Percentiles rank a stretch among this genome's conserved stretches.
These are phyloP conservation scores for Pantala flavescens DNA, from an alignment of 1,140 invertebrate genomes.

Conservation along the genomic window DNA sequence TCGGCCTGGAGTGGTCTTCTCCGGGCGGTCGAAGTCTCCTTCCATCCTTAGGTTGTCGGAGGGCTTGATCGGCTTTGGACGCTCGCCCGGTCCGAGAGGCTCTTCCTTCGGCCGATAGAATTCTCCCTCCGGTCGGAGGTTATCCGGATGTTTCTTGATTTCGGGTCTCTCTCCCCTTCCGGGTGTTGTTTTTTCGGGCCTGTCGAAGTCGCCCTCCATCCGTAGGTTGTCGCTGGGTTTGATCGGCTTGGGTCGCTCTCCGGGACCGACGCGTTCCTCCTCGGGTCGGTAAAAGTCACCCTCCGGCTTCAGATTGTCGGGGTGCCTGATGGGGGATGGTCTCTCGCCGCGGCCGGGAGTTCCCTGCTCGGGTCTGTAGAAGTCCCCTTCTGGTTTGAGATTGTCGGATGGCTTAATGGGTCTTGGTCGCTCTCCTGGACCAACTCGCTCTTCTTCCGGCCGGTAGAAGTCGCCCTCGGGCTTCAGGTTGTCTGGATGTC, in stretches of 20 bases:
- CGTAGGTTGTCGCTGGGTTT: slow-evolving; percentile 35
- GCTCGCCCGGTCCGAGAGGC: slow-evolving; percentile 38
- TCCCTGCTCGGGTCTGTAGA: slow-evolving; percentile 35
- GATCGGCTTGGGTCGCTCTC: slow-evolving; percentile 34
- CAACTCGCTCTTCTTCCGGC: slow-evolving; percentile 20
- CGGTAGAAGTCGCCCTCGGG: slow-evolving; percentile 34
- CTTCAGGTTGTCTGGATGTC: slow-evolving; percentile 40
- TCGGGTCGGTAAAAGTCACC: slow-evolving; percentile 28
- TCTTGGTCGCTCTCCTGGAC: slow-evolving; percentile 40
- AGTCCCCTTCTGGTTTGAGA: slow-evolving; percentile 49
- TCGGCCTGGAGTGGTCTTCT: slow-evolving; percentile 30
- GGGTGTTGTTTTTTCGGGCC: slow-evolving; percentile 30
- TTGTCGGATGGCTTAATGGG: slow-evolving; percentile 49
- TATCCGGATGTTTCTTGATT: slow-evolving; percentile 49
- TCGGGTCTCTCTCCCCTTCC: slow-evolving; percentile 41
- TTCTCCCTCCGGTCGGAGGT: slow-evolving; percentile 48
- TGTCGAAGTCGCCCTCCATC: slow-evolving; percentile 42
- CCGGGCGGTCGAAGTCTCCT: slow-evolving; percentile 40
- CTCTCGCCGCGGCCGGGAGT: slow-evolving; percentile 32
- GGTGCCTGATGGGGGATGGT: slow-evolving; percentile 16
- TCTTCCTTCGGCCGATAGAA: slow-evolving; percentile 31
- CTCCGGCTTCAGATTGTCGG: slow-evolving; percentile 25
- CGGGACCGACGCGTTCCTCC: slow-evolving; percentile 25
- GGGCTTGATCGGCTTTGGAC: slow-evolving; percentile 38
- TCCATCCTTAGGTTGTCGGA: slow-evolving; percentile 47